phyloP scores from a whole-genome alignment of 2,888 invertebrate species.

The Drosophila stalkeri region DNA sequence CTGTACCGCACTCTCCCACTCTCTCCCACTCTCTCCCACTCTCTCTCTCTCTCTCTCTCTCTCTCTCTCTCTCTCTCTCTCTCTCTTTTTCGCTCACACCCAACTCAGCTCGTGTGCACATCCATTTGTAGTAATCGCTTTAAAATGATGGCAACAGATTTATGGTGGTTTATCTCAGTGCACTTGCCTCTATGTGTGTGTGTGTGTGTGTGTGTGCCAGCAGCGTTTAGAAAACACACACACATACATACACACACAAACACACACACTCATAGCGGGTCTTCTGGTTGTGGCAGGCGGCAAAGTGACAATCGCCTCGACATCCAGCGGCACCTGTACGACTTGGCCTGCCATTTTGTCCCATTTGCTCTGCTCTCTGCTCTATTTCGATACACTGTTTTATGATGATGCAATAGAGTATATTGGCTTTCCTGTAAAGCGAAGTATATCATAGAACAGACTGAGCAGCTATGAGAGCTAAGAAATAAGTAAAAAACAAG shows the following conservation, averaged over 20 bases:
- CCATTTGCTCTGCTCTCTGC: slow-evolving; percentile 41
- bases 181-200: slow-evolving; percentile 60
- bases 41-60: too few species aligned
- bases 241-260: slow-evolving; percentile 16
- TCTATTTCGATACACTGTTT: slow-evolving; percentile 24
- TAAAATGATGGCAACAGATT: slow-evolving; percentile 82
- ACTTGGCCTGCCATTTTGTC: slow-evolving; percentile 43
- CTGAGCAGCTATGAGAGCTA: too few species aligned
- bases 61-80: not conserved
- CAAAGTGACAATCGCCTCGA: slow-evolving; percentile 69
- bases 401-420: not conserved
- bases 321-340: slow-evolving; percentile 57
- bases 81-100: not conserved
- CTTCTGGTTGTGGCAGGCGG: slow-evolving; percentile 45
- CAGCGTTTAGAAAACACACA: not conserved
- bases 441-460: not conserved
- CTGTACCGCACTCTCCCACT: not conserved
- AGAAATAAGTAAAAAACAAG: too few species aligned
- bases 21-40: too few species aligned
- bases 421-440: not conserved
- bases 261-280: not conserved
- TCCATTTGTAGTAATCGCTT: slow-evolving; percentile 79
- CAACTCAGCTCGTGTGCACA: slow-evolving; percentile 50
- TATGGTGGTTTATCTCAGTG: slow-evolving; percentile 82
- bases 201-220: slow-evolving; percentile 24